A percentile compares a stretch with the other conserved stretches of the same genome.
These are phyloP conservation scores for Pachymerium ferrugineum DNA, from an alignment of 2,888 invertebrate genomes.

Conservation along the genomic window DNA sequence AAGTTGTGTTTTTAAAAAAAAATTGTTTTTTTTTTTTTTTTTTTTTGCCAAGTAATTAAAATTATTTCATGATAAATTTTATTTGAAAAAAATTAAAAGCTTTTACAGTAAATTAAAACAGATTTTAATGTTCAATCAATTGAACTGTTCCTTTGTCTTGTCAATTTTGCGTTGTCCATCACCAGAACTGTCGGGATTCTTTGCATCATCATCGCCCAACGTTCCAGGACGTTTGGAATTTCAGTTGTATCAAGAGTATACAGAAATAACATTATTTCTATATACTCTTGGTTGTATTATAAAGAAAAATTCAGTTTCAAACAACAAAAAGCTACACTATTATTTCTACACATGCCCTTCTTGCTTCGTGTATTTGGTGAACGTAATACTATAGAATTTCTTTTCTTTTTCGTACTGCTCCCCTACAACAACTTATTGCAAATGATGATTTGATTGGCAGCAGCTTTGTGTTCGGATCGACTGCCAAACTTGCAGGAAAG, in stretches of 20 bases:
- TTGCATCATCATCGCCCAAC: constrained; percentile 37
- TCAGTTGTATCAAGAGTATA: neutral
- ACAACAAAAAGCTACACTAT: neutral
- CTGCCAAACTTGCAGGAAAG: constrained; percentile 66
- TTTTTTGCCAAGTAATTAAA: no score
- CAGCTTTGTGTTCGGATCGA: constrained; percentile 83
- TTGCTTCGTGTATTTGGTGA: constrained; percentile 68
- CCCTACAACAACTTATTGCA: constrained; percentile 68
- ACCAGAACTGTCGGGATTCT: neutral
- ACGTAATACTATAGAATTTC: constrained; percentile 88
- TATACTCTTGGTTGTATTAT: no score
- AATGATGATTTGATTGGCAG: constrained; percentile 63
- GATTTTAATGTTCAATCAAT: no score
- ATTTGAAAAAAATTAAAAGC: no score
- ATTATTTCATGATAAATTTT: no score
- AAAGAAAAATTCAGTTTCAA: neutral
- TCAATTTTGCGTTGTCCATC: neutral
- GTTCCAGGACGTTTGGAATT: constrained; percentile 36
- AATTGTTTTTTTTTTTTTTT: no score
- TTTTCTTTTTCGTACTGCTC: constrained; percentile 74
- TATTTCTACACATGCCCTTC: constrained; percentile 37
- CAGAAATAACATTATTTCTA: no score
- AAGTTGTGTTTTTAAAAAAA: no score
- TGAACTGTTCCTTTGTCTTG: neutral
- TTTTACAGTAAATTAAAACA: no score